phyloP scores from a whole-genome alignment of 2,113 vertebrate species.

The Cervus canadensis region DNA sequence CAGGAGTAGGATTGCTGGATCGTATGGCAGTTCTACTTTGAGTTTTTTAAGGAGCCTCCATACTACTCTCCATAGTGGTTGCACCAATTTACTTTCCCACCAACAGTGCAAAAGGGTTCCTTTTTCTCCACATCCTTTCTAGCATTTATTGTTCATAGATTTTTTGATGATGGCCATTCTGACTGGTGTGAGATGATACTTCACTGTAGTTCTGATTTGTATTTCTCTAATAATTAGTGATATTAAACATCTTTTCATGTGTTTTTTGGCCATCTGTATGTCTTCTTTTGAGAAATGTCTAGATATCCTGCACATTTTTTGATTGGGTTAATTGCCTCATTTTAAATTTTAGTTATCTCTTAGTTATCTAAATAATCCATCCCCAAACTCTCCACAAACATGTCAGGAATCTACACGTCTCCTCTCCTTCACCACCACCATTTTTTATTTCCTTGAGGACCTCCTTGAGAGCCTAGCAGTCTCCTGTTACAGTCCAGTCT shows the following conservation, averaged over 20 bases:
- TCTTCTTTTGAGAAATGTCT: background rate
- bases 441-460: background rate
- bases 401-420: background rate
- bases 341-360: constrained; percentile 15
- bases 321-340: background rate
- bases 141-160: background rate
- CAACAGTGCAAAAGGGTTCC: background rate
- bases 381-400: background rate
- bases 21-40: background rate
- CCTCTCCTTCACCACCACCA: background rate
- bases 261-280: background rate
- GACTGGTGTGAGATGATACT: background rate
- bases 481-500: background rate
- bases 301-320: background rate
- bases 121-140: background rate
- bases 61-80: background rate
- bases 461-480: background rate
- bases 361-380: background rate
- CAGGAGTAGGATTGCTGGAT: background rate
- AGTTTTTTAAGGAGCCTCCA: background rate
- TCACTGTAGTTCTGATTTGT: background rate
- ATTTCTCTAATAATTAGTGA: background rate
- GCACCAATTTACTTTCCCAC: background rate
- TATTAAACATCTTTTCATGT: background rate
- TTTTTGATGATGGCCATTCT: background rate